Evolutionary conservation across 64 coral and sea anemone genomes (phyloP), one percentile per base, ranked within the genome.

Genomic region (Dendrophyllia cribrosa): DNA sequence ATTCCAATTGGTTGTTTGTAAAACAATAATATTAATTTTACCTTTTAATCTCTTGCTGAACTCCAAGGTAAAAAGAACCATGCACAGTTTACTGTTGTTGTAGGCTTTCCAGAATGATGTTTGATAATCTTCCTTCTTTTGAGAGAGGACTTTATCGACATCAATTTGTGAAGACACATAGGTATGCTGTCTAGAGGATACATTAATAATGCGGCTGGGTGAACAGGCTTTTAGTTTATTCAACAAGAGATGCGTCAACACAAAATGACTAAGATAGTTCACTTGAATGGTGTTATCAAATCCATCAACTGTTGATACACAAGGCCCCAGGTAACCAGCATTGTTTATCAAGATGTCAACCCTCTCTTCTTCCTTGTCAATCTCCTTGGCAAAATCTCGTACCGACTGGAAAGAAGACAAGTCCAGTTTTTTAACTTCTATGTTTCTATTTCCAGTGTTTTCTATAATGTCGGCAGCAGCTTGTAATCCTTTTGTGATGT

Each of bases 181-280:
- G 4, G 20, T 43, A 46, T 96, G 95, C 76, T 90, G 61, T 3
- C n/a, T 1, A 0, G 95, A 93, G 24, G 91, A 93, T 49, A 96
- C 91, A 83, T 96, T 96, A 7, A 96, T 66, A 52, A 96, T 91
- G 14, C 95, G 70, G 14, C 95, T 91, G 22, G 95, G 95, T 77
- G 90, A 84, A 44, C 80, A 91, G 6, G 76, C 49, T 50, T 91
- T 94, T 9, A 96, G 70, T 61, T 96, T 96, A 14, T 94, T 81
- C 58, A 94, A 2, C 7, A 96, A 70, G 9, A 96, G 91, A 48
- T 94, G 49, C 17, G 91, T 93, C 11, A 96, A 70, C 44, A 96
- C 75, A n/a, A 96, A 96, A 71, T 93, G 95, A 60, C 95, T 70
- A 22, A 96, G 88, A 49, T 96, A 96, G 71, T 96, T 96, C 4